Evolutionary conservation across 2,797 vertebrate species (phyloP).

Genomic region (Antrozous pallidus): DNA sequence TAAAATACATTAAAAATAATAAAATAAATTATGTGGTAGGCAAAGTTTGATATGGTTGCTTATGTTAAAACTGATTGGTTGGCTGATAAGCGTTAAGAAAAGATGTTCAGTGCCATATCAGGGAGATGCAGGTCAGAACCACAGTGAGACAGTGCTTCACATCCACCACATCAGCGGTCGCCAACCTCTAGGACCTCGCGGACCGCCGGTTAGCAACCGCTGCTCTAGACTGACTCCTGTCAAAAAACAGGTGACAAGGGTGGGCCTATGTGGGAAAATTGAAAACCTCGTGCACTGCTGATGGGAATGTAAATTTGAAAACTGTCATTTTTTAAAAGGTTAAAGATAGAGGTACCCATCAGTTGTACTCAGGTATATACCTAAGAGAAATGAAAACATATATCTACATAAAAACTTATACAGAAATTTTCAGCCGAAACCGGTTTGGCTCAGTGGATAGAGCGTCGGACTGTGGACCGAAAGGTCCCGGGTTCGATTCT

Average conservation of each 20-base stretch:
- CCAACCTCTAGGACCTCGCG: too few species aligned
- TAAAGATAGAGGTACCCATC: background rate
- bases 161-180: background rate
- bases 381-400: slow-evolving; percentile 18
- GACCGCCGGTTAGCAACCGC: too few species aligned
- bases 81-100: background rate
- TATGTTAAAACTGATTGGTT: background rate
- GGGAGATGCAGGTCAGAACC: background rate
- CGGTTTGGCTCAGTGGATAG: too few species aligned
- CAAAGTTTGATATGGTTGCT: background rate
- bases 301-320: slow-evolving; percentile 1
- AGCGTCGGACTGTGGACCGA: too few species aligned
- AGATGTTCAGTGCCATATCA: background rate
- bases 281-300: background rate
- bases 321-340: background rate
- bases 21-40: background rate
- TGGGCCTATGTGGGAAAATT: background rate
- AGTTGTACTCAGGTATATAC: background rate
- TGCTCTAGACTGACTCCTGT: background rate
- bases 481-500: too few species aligned
- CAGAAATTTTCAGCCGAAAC: background rate
- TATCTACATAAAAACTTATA: background rate
- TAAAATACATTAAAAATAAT: background rate
- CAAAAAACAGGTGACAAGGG: background rate
- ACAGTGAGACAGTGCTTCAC: background rate